phyloP scores from a whole-genome alignment of 2,113 vertebrate genomes.

The Centrocercus urophasianus region DNA sequence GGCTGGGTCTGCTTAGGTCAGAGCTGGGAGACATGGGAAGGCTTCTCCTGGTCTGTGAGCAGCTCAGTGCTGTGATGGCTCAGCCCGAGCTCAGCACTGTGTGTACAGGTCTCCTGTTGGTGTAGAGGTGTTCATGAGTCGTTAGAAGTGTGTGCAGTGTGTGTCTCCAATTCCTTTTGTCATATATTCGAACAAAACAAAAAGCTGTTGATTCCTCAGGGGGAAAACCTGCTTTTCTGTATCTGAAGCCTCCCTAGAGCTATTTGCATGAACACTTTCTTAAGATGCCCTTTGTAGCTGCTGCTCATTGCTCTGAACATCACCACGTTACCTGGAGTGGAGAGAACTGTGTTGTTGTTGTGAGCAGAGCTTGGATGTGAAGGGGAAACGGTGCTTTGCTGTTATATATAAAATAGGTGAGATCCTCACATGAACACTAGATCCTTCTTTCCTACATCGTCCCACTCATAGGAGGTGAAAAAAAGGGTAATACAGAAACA shows the following conservation, averaged over 20 bases:
- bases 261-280: conserved; percentile 63
- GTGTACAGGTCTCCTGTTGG: not conserved
- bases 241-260: conserved; percentile 31
- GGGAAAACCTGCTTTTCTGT: conserved; percentile 4
- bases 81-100: not conserved
- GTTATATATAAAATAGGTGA: not conserved
- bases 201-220: conserved; percentile 37
- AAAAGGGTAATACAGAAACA: not conserved
- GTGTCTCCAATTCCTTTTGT: conserved; percentile 7
- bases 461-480: not conserved
- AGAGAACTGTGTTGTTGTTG: not conserved
- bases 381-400: not conserved
- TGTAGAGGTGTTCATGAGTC: conserved; percentile 10
- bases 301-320: not conserved
- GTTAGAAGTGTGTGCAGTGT: not conserved
- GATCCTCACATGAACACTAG: conserved; percentile 4
- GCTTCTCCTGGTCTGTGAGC: not conserved
- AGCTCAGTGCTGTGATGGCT: not conserved
- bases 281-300: not conserved
- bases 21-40: not conserved
- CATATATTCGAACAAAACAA: conserved; percentile 14
- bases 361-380: not conserved
- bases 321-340: not conserved
- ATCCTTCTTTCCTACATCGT: not conserved
- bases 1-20: not conserved